A percentile compares a stretch with the other conserved stretches of the same genome.
Evolutionary conservation across 2,888 invertebrate genomes (phyloP).

Genomic region (Antheraea yamamai): DNA sequence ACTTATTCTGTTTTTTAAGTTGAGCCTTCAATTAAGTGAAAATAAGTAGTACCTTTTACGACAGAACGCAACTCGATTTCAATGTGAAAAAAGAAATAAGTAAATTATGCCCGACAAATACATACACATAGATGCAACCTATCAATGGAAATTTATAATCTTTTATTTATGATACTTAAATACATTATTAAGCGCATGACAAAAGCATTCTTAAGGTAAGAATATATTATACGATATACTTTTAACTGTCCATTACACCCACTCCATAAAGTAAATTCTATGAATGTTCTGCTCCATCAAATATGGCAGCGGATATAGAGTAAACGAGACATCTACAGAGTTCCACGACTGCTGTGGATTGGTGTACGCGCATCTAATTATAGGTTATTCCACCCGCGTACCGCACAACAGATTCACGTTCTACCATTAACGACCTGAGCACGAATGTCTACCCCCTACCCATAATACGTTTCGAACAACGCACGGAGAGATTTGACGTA

Average conservation of each 20-base stretch:
- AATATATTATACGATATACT: slow-evolving; percentile 13
- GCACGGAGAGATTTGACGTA: slow-evolving; percentile 59
- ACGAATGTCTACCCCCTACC: slow-evolving; percentile 63
- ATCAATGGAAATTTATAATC: too few species aligned
- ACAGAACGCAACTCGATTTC: not conserved
- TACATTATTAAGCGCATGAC: too few species aligned
- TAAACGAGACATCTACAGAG: slow-evolving; percentile 66
- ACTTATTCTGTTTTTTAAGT: not conserved
- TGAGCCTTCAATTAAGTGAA: not conserved
- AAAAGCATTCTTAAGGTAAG: not conserved
- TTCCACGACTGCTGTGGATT: slow-evolving; percentile 63
- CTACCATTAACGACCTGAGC: slow-evolving; percentile 74
- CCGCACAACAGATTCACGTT: slow-evolving; percentile 73
- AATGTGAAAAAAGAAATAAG: not conserved
- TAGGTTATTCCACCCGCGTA: slow-evolving; percentile 79
- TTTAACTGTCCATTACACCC: slow-evolving; percentile 15
- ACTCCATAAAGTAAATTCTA: slow-evolving; percentile 35
- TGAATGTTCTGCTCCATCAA: slow-evolving; percentile 42
- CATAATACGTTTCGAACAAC: slow-evolving; percentile 44
- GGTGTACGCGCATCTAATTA: slow-evolving; percentile 79
- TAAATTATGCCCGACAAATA: not conserved
- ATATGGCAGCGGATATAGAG: slow-evolving; percentile 59
- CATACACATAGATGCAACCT: too few species aligned
- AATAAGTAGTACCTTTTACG: not conserved
- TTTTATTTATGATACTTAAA: too few species aligned